These are phyloP conservation scores for Lacerta viridis DNA, from an alignment of 2,797 vertebrate species.

Conservation along the genomic window DNA sequence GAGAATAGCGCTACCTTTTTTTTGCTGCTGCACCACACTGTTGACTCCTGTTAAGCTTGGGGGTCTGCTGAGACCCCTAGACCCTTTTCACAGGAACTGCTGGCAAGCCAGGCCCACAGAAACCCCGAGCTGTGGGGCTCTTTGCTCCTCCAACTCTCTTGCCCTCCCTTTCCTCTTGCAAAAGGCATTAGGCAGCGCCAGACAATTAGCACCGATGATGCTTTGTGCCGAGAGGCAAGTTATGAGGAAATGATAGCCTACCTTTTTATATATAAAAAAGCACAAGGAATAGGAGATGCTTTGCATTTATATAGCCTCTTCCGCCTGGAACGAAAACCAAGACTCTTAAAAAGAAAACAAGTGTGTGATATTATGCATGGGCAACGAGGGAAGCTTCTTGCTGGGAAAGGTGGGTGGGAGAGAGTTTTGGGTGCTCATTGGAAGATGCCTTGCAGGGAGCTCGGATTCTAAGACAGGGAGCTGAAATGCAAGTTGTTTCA, in stretches of 20 bases:
- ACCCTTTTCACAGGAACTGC: too few species aligned
- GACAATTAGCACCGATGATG: constrained; percentile 13
- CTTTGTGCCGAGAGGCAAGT: not conserved
- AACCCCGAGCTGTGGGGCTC: not conserved
- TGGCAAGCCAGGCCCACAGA: not conserved
- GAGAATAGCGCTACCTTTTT: too few species aligned
- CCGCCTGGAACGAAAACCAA: not conserved
- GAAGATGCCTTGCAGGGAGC: not conserved
- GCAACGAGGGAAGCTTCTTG: too few species aligned
- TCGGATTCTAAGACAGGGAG: too few species aligned
- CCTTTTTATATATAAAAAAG: not conserved
- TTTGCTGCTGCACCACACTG: too few species aligned
- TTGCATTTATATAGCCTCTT: not conserved
- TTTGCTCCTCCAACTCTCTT: constrained; percentile 1
- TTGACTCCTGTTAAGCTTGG: too few species aligned
- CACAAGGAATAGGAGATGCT: not conserved
- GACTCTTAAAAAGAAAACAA: too few species aligned
- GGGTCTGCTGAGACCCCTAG: too few species aligned
- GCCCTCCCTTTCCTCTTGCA: not conserved
- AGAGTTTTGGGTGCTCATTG: not conserved
- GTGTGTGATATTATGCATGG: not conserved
- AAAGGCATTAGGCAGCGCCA: constrained; percentile 43
- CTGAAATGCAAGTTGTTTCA: not conserved
- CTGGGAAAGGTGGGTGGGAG: not conserved
- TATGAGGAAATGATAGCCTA: not conserved